phyloP scores from a whole-genome alignment of 2,113 vertebrate genomes.

The Channa argus region DNA sequence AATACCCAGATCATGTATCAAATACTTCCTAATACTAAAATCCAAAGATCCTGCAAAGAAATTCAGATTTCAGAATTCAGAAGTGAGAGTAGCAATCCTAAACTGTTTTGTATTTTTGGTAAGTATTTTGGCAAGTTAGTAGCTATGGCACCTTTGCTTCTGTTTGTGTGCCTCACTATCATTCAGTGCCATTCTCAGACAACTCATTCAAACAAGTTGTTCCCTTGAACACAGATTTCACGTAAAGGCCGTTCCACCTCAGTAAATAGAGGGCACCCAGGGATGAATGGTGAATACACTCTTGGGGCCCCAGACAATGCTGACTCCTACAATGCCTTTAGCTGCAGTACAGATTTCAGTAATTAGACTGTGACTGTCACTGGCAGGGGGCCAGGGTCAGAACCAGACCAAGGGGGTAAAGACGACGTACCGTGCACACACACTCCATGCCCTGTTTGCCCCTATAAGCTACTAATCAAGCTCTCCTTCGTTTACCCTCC shows the following conservation, averaged over 20 bases:
- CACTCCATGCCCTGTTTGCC: slow-evolving; percentile 61
- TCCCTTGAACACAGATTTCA: slow-evolving; percentile 69
- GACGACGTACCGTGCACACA: slow-evolving; percentile 24
- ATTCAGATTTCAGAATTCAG: background rate
- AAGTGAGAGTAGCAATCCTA: background rate
- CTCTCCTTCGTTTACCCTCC: slow-evolving; percentile 40
- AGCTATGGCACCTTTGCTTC: background rate
- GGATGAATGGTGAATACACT: slow-evolving; percentile 76
- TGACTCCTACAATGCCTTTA: slow-evolving; percentile 80
- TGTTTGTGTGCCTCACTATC: slow-evolving; percentile 22
- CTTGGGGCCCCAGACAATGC: slow-evolving; percentile 76
- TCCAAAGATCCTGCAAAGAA: slow-evolving; percentile 12
- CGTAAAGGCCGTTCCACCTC: slow-evolving; percentile 75
- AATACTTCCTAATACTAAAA: slow-evolving; percentile 13
- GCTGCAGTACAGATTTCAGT: slow-evolving; percentile 80
- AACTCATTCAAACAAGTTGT: slow-evolving; percentile 59
- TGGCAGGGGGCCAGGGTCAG: slow-evolving; percentile 80
- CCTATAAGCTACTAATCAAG: slow-evolving; percentile 62
- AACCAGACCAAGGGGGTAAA: slow-evolving; percentile 54
- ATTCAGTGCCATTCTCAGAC: slow-evolving; percentile 46
- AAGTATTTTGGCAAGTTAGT: background rate
- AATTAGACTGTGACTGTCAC: slow-evolving; percentile 84
- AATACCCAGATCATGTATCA: slow-evolving; percentile 27
- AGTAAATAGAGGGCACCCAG: slow-evolving; percentile 74
- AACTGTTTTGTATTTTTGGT: slow-evolving; percentile 4